phyloP scores from a whole-genome alignment of 1,140 invertebrate genomes.

The Bombus fervidus region DNA sequence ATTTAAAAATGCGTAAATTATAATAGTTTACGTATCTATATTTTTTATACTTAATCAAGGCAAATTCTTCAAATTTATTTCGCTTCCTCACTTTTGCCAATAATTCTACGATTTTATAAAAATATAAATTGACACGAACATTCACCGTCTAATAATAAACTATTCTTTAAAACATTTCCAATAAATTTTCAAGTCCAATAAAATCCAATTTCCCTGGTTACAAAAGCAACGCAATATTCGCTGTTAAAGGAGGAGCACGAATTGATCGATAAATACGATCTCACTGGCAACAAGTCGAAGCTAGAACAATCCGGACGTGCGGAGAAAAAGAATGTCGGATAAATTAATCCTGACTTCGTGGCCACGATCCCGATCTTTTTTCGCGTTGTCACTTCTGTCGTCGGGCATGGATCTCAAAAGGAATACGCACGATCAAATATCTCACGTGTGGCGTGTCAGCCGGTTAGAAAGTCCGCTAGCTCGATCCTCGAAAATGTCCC shows the following conservation, averaged over 20 bases:
- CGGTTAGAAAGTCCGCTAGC: conserved; percentile 73
- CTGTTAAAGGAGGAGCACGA: background rate
- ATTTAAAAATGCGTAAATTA: background rate
- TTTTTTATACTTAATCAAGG: too few relatives aligned
- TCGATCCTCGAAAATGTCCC: conserved; percentile 71
- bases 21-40: too few relatives aligned
- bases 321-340: conserved; percentile 34
- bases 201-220: background rate
- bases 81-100: too few relatives aligned
- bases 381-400: conserved; percentile 57
- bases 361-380: conserved; percentile 34
- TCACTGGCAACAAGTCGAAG: background rate
- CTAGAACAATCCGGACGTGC: background rate
- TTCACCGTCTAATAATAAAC: too few relatives aligned
- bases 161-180: background rate
- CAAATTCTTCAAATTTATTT: too few relatives aligned
- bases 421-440: conserved; percentile 73
- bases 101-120: too few relatives aligned
- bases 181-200: background rate
- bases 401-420: conserved; percentile 72
- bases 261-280: background rate
- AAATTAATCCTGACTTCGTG: conserved; percentile 47
- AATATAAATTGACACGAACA: too few relatives aligned
- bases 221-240: background rate
- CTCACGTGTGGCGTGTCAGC: conserved; percentile 62